Evolutionary conservation across 2,113 vertebrate species (phyloP), one percentile per base, ranked within the genome.

Genomic region (Epinephelus lanceolatus): DNA sequence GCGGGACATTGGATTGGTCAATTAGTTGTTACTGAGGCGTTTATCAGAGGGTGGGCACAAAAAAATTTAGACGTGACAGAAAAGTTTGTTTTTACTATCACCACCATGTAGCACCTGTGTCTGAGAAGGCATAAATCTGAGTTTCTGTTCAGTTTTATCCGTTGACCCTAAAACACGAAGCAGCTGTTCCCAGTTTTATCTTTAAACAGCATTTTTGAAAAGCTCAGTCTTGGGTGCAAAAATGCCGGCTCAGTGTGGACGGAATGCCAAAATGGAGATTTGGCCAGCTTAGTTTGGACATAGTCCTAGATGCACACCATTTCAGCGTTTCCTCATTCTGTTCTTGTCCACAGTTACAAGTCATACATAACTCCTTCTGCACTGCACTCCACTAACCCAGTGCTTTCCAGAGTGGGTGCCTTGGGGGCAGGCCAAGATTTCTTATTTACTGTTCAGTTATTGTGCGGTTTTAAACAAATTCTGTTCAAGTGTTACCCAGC

Each of bases 211-310:
- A 11, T 78, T 25, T n/a, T 47, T 56, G 60, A 51, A 15, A 47
- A 57, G 40, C 17, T 63, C n/a, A 30, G 17, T 62, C 21, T 56
- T 21, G 19, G 23, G 23, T 56, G 57, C 47, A 21, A 76, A 65
- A 71, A 77, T 78, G 23, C 23, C 6, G 37, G 18, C 9, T 76
- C 19, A 57, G 33, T 67, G 27, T 67, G 25, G 61, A 49, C n/a
- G 5, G 42, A 37, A 60, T 30, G 59, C 27, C 42, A 56, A 77
- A 59, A 17, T 30, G n/a, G 18, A 67, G 15, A 79, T 52, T 69
- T 78, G 76, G 65, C 19, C n/a, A 17, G 11, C 10, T 61, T 27
- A 23, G n/a, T 45, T 42, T 42, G 33, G 59, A 71, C 2, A 0
- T 53, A 21, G 42, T 72, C 23, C 30, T n/a, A 56, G 69, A 55